These are phyloP conservation scores for Harpagoxenus sublaevis DNA, from an alignment of 2,888 invertebrate species.

Conservation along the genomic window DNA sequence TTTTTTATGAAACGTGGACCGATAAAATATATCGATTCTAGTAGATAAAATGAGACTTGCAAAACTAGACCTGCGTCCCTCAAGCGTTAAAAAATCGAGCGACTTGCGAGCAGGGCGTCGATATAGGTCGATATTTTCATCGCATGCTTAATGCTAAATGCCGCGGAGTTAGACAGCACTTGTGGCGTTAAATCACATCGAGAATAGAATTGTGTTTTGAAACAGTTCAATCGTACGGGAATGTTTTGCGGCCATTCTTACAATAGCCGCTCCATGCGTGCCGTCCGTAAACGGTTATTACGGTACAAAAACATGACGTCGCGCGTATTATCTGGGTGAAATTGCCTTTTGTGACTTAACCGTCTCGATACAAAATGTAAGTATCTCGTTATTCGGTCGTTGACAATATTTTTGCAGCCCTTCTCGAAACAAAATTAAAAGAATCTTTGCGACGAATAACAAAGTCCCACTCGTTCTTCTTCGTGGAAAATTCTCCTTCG, in stretches of 20 bases:
- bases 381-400: background rate
- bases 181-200: constrained; percentile 37
- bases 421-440: background rate
- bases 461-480: background rate
- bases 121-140: constrained; percentile 11
- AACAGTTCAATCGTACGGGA: constrained; percentile 45
- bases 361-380: background rate
- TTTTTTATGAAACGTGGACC: background rate
- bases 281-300: constrained; percentile 32
- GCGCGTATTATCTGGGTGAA: constrained; percentile 24
- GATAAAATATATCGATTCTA: background rate
- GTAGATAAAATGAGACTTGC: background rate
- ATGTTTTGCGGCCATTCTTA: constrained; percentile 48
- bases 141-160: constrained; percentile 5
- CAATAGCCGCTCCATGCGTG: constrained; percentile 31
- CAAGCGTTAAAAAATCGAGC: background rate
- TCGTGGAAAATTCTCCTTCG: background rate
- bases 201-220: constrained; percentile 47
- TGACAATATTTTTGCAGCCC: background rate
- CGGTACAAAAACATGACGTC: constrained; percentile 35
- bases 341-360: constrained; percentile 17
- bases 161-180: constrained; percentile 9
- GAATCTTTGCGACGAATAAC: background rate
- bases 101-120: background rate
- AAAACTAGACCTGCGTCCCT: background rate